Percentiles rank a stretch among this genome's conserved stretches.
These are phyloP conservation scores for Panurus biarmicus DNA, from an alignment of 2,113 vertebrate genomes.

Conservation along the genomic window DNA sequence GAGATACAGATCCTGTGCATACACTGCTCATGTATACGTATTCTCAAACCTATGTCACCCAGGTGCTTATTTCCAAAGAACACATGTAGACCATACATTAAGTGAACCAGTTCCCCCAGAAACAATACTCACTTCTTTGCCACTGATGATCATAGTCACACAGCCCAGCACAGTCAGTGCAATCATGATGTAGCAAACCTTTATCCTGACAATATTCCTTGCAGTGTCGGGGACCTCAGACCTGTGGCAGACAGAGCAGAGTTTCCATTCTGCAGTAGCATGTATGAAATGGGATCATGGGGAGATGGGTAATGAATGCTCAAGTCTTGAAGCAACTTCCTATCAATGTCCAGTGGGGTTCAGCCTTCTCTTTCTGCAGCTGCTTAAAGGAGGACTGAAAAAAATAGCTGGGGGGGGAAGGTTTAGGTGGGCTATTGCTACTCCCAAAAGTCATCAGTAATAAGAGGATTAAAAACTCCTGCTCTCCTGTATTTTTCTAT, in stretches of 20 bases:
- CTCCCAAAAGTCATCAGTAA: neutral
- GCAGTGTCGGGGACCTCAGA: neutral
- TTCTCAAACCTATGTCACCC: neutral
- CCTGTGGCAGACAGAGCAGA: neutral
- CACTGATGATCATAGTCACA: constrained; percentile 35
- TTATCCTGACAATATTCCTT: constrained; percentile 26
- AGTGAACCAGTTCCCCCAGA: neutral
- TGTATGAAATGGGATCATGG: neutral
- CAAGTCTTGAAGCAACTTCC: neutral
- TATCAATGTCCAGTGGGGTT: neutral
- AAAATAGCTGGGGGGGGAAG: neutral
- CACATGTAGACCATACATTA: accelerated
- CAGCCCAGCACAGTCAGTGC: constrained; percentile 37
- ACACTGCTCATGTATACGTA: neutral
- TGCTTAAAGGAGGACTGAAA: neutral
- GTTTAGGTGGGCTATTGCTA: neutral
- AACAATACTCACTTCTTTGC: constrained; percentile 40
- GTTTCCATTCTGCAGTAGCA: neutral
- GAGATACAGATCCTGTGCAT: neutral
- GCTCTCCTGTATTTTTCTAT: neutral
- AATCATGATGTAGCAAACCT: constrained; percentile 56
- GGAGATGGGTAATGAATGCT: neutral
- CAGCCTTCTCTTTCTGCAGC: neutral
- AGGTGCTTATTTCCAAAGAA: neutral
- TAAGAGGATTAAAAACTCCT: neutral